A percentile compares a stretch with the other conserved stretches of the same genome.
Conservation (phyloP, 2,797 vertebrate genomes). For the Nothura maculosa region DNA sequence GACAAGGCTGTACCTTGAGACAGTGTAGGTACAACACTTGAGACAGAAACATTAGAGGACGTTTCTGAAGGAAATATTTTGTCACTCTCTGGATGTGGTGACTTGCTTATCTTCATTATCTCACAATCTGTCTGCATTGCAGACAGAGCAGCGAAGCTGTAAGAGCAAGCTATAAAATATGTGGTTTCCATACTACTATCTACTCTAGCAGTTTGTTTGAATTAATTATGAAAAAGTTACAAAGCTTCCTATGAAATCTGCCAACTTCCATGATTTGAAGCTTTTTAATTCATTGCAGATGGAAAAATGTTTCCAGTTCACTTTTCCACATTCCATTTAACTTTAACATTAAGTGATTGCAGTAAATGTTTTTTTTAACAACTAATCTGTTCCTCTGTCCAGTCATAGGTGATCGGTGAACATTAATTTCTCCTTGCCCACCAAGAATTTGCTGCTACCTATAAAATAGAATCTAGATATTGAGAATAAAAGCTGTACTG, state of each 20-base stretch:
- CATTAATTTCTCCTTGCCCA: background rate
- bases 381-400: background rate
- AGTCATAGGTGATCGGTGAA: background rate
- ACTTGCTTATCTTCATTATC: background rate
- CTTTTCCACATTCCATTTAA: background rate
- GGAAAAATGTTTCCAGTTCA: background rate
- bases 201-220: background rate
- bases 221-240: background rate
- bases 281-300: background rate
- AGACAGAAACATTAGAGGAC: background rate
- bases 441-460: background rate
- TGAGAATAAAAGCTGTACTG: background rate
- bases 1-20: background rate
- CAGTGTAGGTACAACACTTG: background rate
- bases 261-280: background rate
- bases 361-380: background rate
- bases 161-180: background rate
- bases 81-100: background rate
- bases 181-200: background rate
- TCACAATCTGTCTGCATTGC: accelerated
- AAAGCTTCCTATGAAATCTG: background rate
- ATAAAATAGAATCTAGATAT: background rate
- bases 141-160: background rate
- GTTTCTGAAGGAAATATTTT: background rate
- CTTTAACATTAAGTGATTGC: accelerated